Evolutionary conservation across 1,140 invertebrate species (phyloP).

Genomic region (Eueides isabella): DNA sequence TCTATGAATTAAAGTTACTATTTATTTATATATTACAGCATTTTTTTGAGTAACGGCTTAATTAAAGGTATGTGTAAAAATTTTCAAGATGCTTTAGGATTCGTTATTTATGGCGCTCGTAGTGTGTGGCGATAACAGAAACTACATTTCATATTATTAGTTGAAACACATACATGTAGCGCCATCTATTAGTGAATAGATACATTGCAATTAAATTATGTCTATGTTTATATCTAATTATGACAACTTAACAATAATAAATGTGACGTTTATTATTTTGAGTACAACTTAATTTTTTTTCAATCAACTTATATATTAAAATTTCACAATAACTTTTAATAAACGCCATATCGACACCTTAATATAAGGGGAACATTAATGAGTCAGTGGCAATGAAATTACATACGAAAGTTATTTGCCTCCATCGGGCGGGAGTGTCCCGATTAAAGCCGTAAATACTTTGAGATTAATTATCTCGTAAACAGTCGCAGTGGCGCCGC

Average conservation of each 20-base stretch:
- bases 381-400: conserved; percentile 36
- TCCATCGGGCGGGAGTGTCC: conserved; percentile 70
- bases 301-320: background rate
- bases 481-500: conserved; percentile 72
- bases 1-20: background rate
- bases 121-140: conserved; percentile 44
- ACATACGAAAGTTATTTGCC: conserved; percentile 70
- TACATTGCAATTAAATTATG: conserved; percentile 27
- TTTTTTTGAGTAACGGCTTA: background rate
- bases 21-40: background rate
- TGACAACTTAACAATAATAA: background rate
- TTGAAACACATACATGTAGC: conserved; percentile 49
- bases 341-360: background rate
- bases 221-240: background rate
- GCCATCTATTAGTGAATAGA: conserved; percentile 74
- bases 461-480: conserved; percentile 82
- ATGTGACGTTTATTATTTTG: background rate
- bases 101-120: conserved; percentile 43
- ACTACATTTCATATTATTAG: conserved; percentile 45
- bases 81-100: background rate
- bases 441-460: conserved; percentile 82
- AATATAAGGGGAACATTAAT: conserved; percentile 11
- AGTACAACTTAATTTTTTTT: background rate
- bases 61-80: background rate
- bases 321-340: background rate